A percentile compares a stretch with the other conserved stretches of the same genome.
Evolutionary conservation across 1,140 invertebrate species (phyloP).

Genomic region (Caerostris darwini): DNA sequence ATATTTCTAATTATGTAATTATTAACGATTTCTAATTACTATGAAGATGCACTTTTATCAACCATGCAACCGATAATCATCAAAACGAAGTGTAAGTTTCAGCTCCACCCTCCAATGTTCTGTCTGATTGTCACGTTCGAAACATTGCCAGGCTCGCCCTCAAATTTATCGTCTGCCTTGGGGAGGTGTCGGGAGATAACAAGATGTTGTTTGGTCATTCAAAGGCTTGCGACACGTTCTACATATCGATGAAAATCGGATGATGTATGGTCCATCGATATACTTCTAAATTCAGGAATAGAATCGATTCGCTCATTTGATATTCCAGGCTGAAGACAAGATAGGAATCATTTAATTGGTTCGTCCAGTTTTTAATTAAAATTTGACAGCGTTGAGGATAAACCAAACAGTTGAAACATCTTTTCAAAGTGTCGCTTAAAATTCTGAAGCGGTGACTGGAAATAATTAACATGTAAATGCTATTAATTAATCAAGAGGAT

Average conservation of each 20-base stretch:
- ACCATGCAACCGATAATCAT: background rate
- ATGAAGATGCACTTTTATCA: background rate
- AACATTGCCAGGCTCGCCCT: background rate
- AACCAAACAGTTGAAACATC: background rate
- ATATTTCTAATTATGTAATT: no score
- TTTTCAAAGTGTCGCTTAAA: background rate
- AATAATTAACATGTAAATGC: background rate
- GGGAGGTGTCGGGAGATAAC: background rate
- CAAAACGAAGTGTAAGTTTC: conserved; percentile 7
- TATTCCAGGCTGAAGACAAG: background rate
- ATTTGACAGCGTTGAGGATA: background rate
- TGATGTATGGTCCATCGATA: conserved; percentile 21
- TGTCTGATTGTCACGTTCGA: conserved; percentile 18
- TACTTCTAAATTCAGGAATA: background rate
- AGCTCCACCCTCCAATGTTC: conserved; percentile 16
- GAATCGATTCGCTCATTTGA: background rate
- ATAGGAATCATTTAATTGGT: conserved; percentile 36
- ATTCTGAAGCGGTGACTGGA: background rate
- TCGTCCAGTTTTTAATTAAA: conserved; percentile 21
- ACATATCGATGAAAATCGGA: conserved; percentile 19
- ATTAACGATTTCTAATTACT: no score
- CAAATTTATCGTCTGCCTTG: conserved; percentile 30
- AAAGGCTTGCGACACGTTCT: background rate
- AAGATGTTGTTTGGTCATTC: background rate
- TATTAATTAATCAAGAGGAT: background rate